Conservation (phyloP, 2,797 vertebrate genomes). For the Pachyuromys duprasi region DNA sequence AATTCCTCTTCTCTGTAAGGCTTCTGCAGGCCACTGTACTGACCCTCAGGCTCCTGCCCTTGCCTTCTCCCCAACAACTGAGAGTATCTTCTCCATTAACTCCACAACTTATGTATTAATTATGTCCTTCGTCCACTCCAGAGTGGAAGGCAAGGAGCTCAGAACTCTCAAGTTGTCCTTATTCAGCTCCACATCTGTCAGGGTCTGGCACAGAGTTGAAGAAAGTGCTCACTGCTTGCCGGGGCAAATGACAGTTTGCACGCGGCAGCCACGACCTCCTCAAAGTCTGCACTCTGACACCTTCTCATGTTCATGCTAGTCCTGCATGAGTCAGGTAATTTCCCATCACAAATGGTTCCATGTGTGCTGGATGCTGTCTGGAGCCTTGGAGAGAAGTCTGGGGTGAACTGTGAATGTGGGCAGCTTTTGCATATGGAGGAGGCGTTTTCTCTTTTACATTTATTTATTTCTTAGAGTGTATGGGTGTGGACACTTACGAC, state of each 20-base stretch:
- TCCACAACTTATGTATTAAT: neutral
- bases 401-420: neutral
- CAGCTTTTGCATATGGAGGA: neutral
- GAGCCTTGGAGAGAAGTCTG: neutral
- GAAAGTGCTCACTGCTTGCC: fast-evolving
- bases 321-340: neutral
- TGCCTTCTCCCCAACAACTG: no score
- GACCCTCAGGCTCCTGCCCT: no score
- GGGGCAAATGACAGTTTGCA: neutral
- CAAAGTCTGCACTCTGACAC: neutral
- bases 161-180: neutral
- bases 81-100: neutral
- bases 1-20: neutral
- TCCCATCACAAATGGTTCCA: neutral
- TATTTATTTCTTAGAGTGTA: neutral
- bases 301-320: neutral
- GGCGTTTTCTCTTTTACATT: neutral
- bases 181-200: neutral
- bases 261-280: neutral
- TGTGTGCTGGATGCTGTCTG: neutral
- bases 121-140: neutral
- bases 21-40: neutral
- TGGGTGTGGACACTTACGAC: neutral
- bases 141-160: neutral
- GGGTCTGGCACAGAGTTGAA: neutral